Conservation (phyloP, 53 echinoderm and acorn worm species). For the Henricia sp. region DNA sequence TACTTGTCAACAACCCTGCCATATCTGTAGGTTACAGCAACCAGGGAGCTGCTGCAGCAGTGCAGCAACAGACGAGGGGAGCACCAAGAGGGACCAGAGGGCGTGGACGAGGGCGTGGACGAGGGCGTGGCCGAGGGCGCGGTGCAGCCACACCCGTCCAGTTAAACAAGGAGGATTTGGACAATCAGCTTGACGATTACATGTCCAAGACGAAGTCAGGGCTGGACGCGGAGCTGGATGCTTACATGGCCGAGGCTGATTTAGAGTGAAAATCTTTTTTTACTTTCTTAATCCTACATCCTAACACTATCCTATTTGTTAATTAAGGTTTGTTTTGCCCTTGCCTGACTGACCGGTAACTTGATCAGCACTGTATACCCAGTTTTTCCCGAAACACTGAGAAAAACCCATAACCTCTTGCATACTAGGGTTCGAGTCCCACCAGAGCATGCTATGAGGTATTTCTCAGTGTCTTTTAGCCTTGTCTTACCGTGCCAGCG, state of each 20-base stretch:
- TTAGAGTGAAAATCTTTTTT: slow-evolving; percentile 46
- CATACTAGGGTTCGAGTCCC: too few relatives aligned
- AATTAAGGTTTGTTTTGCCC: too few relatives aligned
- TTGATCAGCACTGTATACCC: too few relatives aligned
- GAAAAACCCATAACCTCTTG: too few relatives aligned
- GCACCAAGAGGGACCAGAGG: slow-evolving; percentile 28
- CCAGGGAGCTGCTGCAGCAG: slow-evolving; percentile 24
- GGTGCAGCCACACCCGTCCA: slow-evolving; percentile 60
- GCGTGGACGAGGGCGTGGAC: slow-evolving; percentile 50
- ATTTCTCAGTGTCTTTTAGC: too few relatives aligned
- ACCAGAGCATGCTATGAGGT: too few relatives aligned
- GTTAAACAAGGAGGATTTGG: slow-evolving; percentile 78
- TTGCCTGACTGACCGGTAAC: too few relatives aligned
- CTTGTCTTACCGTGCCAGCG: too few relatives aligned
- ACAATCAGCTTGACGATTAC: slow-evolving; percentile 94
- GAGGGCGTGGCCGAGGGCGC: slow-evolving; percentile 43
- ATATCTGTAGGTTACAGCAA: slow-evolving; percentile 2
- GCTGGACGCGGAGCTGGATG: slow-evolving; percentile 93
- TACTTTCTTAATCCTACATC: too few relatives aligned
- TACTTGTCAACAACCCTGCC: background rate
- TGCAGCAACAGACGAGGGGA: slow-evolving; percentile 26
- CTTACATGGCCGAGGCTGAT: slow-evolving; percentile 94
- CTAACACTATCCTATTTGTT: too few relatives aligned
- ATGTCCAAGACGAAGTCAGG: slow-evolving; percentile 91
- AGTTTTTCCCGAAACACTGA: too few relatives aligned